Evolutionary conservation across 2,888 invertebrate species (phyloP).

Genomic region (Flexamia atlantica): DNA sequence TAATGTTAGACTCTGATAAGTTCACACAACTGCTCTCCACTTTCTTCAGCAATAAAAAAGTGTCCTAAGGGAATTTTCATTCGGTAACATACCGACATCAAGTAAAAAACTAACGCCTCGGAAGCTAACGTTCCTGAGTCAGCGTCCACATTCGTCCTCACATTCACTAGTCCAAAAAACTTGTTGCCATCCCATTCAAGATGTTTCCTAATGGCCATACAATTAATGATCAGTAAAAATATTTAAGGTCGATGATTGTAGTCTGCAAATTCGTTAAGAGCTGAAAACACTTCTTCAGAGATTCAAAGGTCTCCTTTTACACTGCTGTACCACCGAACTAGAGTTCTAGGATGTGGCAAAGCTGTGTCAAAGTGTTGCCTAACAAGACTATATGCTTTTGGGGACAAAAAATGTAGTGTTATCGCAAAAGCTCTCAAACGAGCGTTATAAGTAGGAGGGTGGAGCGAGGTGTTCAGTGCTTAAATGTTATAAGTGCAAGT

Average conservation of each 20-base stretch:
- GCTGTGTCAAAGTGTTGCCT: conserved; percentile 27
- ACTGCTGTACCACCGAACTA: conserved; percentile 57
- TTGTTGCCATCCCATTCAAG: conserved; percentile 22
- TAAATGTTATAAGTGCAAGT: too few species aligned
- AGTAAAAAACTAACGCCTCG: conserved; percentile 54
- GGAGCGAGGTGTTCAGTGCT: too few species aligned
- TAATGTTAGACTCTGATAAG: conserved; percentile 30
- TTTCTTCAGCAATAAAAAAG: conserved; percentile 41
- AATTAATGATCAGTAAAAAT: conserved; percentile 57
- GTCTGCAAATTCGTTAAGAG: conserved; percentile 44
- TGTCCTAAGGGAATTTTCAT: conserved; percentile 53
- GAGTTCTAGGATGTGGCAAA: conserved; percentile 29
- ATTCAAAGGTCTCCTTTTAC: conserved; percentile 72
- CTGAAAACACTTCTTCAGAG: conserved; percentile 45
- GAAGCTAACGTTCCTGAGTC: conserved; percentile 41
- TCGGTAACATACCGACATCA: conserved; percentile 30
- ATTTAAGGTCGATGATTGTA: conserved; percentile 10
- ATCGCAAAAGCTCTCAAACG: conserved; percentile 39
- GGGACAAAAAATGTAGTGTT: conserved; percentile 31
- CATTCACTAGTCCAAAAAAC: conserved; percentile 32
- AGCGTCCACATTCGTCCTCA: conserved; percentile 3
- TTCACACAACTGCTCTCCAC: conserved; percentile 40
- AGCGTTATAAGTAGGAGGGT: too few species aligned
- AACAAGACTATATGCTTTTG: conserved; percentile 45
- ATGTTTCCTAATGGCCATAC: background rate